Evolutionary conservation across 2,888 invertebrate species (phyloP).

Genomic region (Linnaemya tessellans): DNA sequence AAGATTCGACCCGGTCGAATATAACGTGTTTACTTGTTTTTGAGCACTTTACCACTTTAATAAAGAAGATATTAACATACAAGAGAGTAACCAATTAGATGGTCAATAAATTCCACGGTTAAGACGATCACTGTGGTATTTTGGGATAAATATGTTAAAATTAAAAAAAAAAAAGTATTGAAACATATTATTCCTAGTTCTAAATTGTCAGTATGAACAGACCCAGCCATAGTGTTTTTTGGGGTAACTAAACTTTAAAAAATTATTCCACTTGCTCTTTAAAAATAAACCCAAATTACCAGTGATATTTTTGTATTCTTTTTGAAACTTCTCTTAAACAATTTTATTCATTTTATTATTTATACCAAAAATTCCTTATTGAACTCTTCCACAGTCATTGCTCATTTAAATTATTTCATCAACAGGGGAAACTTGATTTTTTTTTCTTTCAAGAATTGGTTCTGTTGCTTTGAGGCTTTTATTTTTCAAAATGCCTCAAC

Average conservation of each 20-base stretch:
- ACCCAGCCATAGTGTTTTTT: too few relatives aligned
- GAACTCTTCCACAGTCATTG: conserved; percentile 4
- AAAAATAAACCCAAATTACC: too few relatives aligned
- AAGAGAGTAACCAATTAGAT: not conserved
- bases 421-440: not conserved
- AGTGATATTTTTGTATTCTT: too few relatives aligned
- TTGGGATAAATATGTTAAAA: not conserved
- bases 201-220: not conserved
- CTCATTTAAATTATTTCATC: conserved; percentile 3
- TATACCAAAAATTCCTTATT: not conserved
- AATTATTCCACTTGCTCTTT: too few relatives aligned
- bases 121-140: not conserved
- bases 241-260: too few relatives aligned
- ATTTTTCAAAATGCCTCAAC: conserved; percentile 5
- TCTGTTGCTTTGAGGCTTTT: not conserved
- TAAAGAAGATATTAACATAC: conserved; percentile 1
- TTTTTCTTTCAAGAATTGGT: conserved; percentile 16
- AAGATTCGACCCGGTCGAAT: too few relatives aligned
- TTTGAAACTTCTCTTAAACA: too few relatives aligned
- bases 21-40: too few relatives aligned
- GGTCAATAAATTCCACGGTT: not conserved
- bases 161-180: too few relatives aligned
- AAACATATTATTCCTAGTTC: not conserved
- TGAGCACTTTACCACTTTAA: conserved; percentile 14
- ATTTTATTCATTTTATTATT: not conserved